Conservation (phyloP, 2,797 vertebrate species). For the Rhinella marina region DNA sequence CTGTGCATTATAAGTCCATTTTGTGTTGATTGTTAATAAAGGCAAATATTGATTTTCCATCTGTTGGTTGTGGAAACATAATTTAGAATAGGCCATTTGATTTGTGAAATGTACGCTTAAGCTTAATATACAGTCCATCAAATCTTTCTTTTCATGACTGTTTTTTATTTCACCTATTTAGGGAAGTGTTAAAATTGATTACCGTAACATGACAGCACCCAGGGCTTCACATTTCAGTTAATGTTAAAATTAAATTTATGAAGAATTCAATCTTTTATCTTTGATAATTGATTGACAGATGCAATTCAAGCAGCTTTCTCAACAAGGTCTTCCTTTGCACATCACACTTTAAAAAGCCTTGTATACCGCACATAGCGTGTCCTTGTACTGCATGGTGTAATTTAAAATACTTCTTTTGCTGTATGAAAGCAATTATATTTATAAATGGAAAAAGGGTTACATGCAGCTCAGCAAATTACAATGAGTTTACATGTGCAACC, state of each 20-base stretch:
- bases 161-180: conserved; percentile 43
- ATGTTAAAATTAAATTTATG: conserved; percentile 48
- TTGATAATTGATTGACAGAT: conserved; percentile 58
- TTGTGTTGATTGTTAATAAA: neutral
- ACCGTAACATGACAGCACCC: conserved; percentile 38
- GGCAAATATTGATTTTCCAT: conserved; percentile 21
- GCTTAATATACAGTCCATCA: neutral
- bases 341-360: conserved; percentile 63
- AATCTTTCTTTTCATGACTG: conserved; percentile 15
- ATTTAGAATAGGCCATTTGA: neutral
- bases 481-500: conserved; percentile 65
- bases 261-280: conserved; percentile 59
- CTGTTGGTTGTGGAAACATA: neutral
- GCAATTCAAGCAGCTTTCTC: conserved; percentile 52
- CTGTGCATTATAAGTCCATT: neutral
- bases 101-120: neutral
- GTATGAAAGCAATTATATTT: conserved; percentile 70
- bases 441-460: conserved; percentile 64
- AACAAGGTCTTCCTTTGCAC: conserved; percentile 61
- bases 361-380: conserved; percentile 61
- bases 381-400: conserved; percentile 62
- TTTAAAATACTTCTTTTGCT: conserved; percentile 68
- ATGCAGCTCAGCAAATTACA: conserved; percentile 66
- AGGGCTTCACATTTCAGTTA: conserved; percentile 45
- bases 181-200: conserved; percentile 46